A percentile compares a stretch with the other conserved stretches of the same genome.
These are phyloP conservation scores for Hippopotamus amphibius DNA, from an alignment of 2,113 vertebrate species.

Conservation along the genomic window DNA sequence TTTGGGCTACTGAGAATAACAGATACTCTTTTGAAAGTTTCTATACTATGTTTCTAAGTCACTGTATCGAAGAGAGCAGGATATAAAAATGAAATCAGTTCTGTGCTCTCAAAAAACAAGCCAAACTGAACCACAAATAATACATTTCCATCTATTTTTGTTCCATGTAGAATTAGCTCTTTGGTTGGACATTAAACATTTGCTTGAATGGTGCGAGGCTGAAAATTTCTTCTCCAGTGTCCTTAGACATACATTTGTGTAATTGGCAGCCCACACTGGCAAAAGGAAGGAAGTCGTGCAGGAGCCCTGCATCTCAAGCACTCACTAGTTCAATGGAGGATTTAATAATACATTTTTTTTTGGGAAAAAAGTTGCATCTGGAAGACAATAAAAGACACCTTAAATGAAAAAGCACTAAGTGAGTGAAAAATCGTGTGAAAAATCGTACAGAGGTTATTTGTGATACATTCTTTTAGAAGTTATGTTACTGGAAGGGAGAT, in stretches of 20 bases:
- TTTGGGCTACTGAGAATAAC: constrained; percentile 29
- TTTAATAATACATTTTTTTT: not conserved
- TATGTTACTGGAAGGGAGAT: not conserved
- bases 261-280: not conserved
- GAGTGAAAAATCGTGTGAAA: not conserved
- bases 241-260: constrained; percentile 18
- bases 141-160: constrained; percentile 59
- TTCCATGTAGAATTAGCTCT: constrained; percentile 45
- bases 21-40: constrained; percentile 50
- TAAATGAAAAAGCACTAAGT: not conserved
- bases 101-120: constrained; percentile 49
- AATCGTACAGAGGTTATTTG: not conserved
- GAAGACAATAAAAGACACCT: constrained; percentile 5
- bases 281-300: not conserved
- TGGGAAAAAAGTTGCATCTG: not conserved
- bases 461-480: constrained; percentile 8
- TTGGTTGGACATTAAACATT: constrained; percentile 55
- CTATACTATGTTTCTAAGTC: constrained; percentile 56
- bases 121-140: constrained; percentile 53
- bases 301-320: not conserved
- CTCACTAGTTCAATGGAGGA: not conserved
- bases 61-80: constrained; percentile 42
- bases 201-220: not conserved
- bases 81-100: constrained; percentile 65
- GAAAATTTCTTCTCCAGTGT: not conserved